Conservation (phyloP, 1,140 invertebrate species). For the Drosophila pseudoananassae region DNA sequence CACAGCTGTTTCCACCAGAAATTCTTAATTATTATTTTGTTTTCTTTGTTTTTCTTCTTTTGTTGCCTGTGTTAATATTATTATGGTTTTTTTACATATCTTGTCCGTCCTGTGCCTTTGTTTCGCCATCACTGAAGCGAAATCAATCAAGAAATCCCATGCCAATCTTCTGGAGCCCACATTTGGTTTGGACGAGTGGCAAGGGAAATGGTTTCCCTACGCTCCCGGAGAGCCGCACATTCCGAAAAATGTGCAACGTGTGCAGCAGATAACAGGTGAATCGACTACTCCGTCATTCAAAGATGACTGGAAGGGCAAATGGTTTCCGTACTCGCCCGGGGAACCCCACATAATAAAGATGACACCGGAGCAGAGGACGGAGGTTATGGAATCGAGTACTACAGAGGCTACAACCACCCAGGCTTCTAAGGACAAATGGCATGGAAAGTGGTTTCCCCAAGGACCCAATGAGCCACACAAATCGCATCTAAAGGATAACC, state of each 20-base stretch:
- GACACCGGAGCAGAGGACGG: background rate
- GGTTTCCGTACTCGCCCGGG: constrained; percentile 52
- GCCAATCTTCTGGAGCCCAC: constrained; percentile 36
- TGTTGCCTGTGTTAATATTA: constrained; percentile 19
- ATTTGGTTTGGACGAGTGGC: constrained; percentile 24
- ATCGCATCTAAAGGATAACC: background rate
- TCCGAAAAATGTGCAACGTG: constrained; percentile 40
- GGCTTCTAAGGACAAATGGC: background rate
- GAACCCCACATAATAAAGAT: constrained; percentile 28
- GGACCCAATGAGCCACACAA: constrained; percentile 40
- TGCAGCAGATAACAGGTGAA: constrained; percentile 4
- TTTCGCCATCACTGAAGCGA: constrained; percentile 25
- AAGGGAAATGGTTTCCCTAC: constrained; percentile 45
- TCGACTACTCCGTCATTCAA: background rate
- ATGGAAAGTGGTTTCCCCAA: constrained; percentile 54
- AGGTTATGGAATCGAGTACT: background rate
- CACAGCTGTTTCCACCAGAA: constrained; percentile 49
- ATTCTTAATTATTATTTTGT: constrained; percentile 48
- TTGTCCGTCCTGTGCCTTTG: constrained; percentile 27
- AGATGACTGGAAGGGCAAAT: constrained; percentile 51
- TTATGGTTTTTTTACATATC: constrained; percentile 27
- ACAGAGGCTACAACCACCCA: background rate
- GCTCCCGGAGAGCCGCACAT: constrained; percentile 26
- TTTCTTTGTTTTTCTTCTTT: constrained; percentile 47
- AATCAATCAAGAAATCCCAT: constrained; percentile 63